Percentiles rank a stretch among this genome's conserved stretches.
phyloP scores from a whole-genome alignment of 1,140 invertebrate species.

The Drosophila parvula region DNA sequence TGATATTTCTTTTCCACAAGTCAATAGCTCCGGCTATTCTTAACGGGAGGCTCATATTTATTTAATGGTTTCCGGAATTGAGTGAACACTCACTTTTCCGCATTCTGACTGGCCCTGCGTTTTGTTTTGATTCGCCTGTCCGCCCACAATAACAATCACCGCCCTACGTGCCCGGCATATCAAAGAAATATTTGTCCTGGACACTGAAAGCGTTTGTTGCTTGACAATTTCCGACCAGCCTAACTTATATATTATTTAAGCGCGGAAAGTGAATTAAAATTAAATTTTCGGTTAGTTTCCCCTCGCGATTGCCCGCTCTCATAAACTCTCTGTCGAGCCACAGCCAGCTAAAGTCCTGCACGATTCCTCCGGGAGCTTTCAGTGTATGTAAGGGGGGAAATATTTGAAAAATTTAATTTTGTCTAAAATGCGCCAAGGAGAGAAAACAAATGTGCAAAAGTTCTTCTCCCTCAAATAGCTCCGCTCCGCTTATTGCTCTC shows the following conservation, averaged over 20 bases:
- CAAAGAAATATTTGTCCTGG: slow-evolving; percentile 48
- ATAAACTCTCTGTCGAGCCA: slow-evolving; percentile 66
- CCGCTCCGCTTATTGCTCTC: slow-evolving; percentile 38
- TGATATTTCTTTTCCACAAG: slow-evolving; percentile 12
- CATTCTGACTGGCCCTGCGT: not conserved
- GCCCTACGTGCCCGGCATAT: slow-evolving; percentile 53
- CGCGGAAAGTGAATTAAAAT: slow-evolving; percentile 72
- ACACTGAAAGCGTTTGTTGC: slow-evolving; percentile 21
- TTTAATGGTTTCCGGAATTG: slow-evolving; percentile 12
- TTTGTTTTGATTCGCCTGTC: slow-evolving; percentile 26
- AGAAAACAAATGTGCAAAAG: slow-evolving; percentile 33
- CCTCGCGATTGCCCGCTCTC: slow-evolving; percentile 44
- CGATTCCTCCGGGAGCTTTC: slow-evolving; percentile 28
- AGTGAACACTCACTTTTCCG: slow-evolving; percentile 18
- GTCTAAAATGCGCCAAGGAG: slow-evolving; percentile 37
- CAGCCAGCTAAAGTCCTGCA: slow-evolving; percentile 35
- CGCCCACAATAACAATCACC: slow-evolving; percentile 18
- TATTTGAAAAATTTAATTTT: slow-evolving; percentile 61
- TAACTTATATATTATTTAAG: slow-evolving; percentile 71
- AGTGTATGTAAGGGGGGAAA: slow-evolving; percentile 17
- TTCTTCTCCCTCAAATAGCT: not conserved
- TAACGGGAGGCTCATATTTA: slow-evolving; percentile 12
- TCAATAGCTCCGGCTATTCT: slow-evolving; percentile 5
- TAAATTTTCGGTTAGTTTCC: slow-evolving; percentile 41
- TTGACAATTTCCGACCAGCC: slow-evolving; percentile 45